Evolutionary conservation across 2,888 invertebrate genomes (phyloP), one percentile per base, ranked within the genome.

Genomic region (Drosophila diplacantha): DNA sequence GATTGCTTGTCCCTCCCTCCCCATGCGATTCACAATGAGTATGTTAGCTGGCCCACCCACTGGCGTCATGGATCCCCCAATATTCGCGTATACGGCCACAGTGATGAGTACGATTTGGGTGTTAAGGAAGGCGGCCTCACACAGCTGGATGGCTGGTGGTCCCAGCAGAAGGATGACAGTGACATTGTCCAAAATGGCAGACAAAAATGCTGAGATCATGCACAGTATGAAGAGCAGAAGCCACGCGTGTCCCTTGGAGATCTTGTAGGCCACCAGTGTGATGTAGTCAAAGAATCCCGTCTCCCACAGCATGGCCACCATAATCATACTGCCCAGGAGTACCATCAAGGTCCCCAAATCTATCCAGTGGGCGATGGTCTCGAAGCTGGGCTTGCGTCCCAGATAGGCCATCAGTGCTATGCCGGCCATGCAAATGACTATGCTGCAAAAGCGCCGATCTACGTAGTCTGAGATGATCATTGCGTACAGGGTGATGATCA

Each of bases 211-310:
- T 5, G 93, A 92, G 74, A 93, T 91, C 26, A 92, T 76, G 79
- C 93, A 93, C 16, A 95, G 86, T 0, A 91, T 90, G 55, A 92
- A 92, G 16, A 95, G 89, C 29, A 95, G 85, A 0, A 92, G 91
- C 94, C 94, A 94, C 5, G 92, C 86, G 81, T 90, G 89, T 9
- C 94, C 94, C 64, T 90, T 90, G 0, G 94, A 93, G 63, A 92
- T 83, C 86, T 91, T 91, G 72, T 91, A 93, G 7, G 92, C 92
- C 72, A 90, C 87, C 5, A 93, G 92, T 2, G 94, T 93, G 41
- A 92, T 85, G 84, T 92, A 94, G 85, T 94, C 94, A 79, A 95
- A 95, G 75, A 94, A 89, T 4, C 94, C 94, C 1, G 94, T 94
- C 82, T 94, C 93, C 0, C 93, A 91, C 24, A 94, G 89, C 54